Base-by-base conservation (phyloP, 30 jellyfish, hydroid and myxozoan species). In the Pelagia noctiluca region DNA sequence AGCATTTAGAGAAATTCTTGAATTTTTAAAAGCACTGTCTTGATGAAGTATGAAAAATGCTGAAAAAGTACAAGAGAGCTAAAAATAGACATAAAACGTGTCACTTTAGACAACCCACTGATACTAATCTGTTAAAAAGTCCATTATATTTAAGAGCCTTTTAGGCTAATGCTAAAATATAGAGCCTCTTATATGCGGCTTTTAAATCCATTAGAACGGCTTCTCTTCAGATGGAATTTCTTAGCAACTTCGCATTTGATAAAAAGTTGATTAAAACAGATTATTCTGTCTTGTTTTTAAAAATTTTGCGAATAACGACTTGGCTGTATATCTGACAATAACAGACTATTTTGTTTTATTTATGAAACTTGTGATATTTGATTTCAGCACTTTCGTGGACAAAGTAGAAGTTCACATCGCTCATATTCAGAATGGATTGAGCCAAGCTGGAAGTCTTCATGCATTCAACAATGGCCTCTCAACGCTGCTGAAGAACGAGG, bases 351-450 rank as follows among this genome's bases (percentile, higher is more conserved):
- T 31, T 50, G 23, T 71, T 52, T 54, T 33, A 30, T 37, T 72
- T 63, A 36, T 47, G 25, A 84, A 88, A 21, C 49, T 42, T 42
- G 8, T 5, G 57, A 42, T 5, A 42, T 42, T 42, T 42, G 8
- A 16, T 52, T 52, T 52, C 68, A 52, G 68, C 21, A 3, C 88
- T 36, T 87, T 87, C 50, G n/a, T 85, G 18, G 96, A 87, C 87
- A 87, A 78, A 46, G 91, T 87, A 2, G 91, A 87, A 57, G 91
- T 87, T 11, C 87, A 87, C 48, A n/a, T 87, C 0, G 91, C 91
- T 13, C 96, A 87, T 54, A 87, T 87, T 74, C 91, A 87, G 38
- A 72, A 54, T 77, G 96, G 96, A 4, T 50, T 87, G 7, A 70
- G 92, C 21, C 96, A 87, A 37, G 82, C 78, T 35, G 96, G 96